These are phyloP conservation scores for Halichoeres trimaculatus DNA, from an alignment of 2,113 vertebrate genomes.

Conservation along the genomic window DNA sequence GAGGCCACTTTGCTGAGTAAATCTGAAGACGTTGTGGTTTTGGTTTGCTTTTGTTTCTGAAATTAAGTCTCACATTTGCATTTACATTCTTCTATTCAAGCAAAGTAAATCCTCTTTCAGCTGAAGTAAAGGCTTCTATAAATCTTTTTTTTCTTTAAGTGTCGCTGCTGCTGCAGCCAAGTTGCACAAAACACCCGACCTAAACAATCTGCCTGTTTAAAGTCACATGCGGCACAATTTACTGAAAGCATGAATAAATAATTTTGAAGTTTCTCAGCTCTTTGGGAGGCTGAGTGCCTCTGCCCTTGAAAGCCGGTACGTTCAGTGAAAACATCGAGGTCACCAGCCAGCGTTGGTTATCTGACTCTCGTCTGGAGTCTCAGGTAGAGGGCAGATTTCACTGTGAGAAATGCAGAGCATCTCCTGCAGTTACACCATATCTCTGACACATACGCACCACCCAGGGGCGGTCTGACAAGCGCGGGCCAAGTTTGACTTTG, in stretches of 20 bases:
- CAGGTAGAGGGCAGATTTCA: slow-evolving; percentile 77
- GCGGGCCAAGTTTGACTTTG: slow-evolving; percentile 43
- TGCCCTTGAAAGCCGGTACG: slow-evolving; percentile 59
- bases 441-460: slow-evolving; percentile 65
- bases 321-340: slow-evolving; percentile 78
- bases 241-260: slow-evolving; percentile 63
- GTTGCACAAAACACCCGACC: slow-evolving; percentile 1
- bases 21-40: slow-evolving; percentile 72
- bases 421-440: slow-evolving; percentile 73
- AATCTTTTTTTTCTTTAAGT: slow-evolving; percentile 38
- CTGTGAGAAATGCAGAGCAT: slow-evolving; percentile 65
- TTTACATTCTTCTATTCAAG: slow-evolving; percentile 37
- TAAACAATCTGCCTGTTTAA: slow-evolving; percentile 50
- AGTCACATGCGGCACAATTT: slow-evolving; percentile 30
- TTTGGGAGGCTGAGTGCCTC: slow-evolving; percentile 42
- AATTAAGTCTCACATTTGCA: slow-evolving; percentile 57
- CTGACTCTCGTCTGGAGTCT: slow-evolving; percentile 79
- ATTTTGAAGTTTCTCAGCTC: slow-evolving; percentile 32
- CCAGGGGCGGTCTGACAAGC: slow-evolving; percentile 39
- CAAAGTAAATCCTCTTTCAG: slow-evolving; percentile 30
- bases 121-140: slow-evolving; percentile 45
- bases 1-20: slow-evolving; percentile 82
- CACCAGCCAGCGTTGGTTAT: slow-evolving; percentile 74
- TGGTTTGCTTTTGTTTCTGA: slow-evolving; percentile 64
- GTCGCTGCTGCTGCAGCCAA: slow-evolving; percentile 21